A percentile compares a stretch with the other conserved stretches of the same genome.
phyloP scores from a whole-genome alignment of 2,888 invertebrate species.

The Digitonthophagus gazella region DNA sequence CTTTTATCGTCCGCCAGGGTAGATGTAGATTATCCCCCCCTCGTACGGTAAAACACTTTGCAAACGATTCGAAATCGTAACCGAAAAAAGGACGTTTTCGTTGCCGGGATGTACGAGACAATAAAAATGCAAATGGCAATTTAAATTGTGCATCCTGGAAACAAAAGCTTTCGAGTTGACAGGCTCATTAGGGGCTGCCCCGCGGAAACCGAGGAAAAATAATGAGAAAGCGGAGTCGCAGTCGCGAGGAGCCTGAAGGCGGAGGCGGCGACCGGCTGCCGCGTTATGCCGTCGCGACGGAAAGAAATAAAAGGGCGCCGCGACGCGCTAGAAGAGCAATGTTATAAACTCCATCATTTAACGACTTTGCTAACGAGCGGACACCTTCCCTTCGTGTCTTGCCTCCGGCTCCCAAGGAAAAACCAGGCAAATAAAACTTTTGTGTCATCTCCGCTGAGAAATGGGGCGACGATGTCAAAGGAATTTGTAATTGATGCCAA shows the following conservation, averaged over 20 bases:
- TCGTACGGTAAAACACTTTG: background rate
- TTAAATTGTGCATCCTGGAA: slow-evolving; percentile 31
- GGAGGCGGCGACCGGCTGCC: slow-evolving; percentile 8
- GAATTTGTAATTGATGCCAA: background rate
- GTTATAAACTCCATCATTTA: slow-evolving; percentile 24
- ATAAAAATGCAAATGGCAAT: slow-evolving; percentile 33
- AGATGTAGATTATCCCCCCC: background rate
- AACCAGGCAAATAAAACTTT: background rate
- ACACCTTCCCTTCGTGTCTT: background rate
- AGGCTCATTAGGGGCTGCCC: slow-evolving; percentile 31
- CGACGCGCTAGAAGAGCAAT: slow-evolving; percentile 17
- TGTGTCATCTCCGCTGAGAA: background rate
- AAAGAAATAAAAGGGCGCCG: background rate
- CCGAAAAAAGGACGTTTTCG: slow-evolving; percentile 19
- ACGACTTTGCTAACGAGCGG: slow-evolving; percentile 22
- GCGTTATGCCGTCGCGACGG: slow-evolving; percentile 1
- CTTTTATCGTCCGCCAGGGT: background rate
- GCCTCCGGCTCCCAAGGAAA: background rate
- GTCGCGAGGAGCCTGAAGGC: slow-evolving; percentile 18
- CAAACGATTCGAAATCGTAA: background rate
- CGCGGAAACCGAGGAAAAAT: slow-evolving; percentile 26
- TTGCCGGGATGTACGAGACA: slow-evolving; percentile 18
- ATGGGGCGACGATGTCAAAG: background rate
- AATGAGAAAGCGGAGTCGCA: slow-evolving; percentile 27
- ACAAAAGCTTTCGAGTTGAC: slow-evolving; percentile 32